Conservation (phyloP, 2,888 invertebrate genomes). For the Arrhopalites spinosus region DNA sequence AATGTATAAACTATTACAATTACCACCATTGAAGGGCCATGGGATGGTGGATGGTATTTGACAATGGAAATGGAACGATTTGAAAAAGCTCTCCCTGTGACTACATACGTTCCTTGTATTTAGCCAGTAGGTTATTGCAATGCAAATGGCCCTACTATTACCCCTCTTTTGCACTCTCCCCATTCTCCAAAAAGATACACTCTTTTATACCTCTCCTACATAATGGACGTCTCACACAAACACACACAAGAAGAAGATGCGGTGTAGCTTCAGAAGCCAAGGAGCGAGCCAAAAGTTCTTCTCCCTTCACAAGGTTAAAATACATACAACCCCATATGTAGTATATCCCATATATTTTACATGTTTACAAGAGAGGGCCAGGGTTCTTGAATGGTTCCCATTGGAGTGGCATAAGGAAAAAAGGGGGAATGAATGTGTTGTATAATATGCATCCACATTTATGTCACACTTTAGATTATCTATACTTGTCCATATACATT, state of each 20-base stretch:
- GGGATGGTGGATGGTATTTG: no score
- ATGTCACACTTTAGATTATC: neutral
- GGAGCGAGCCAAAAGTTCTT: conserved; percentile 26
- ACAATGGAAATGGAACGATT: neutral
- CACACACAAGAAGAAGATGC: neutral
- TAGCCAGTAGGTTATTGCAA: conserved; percentile 26
- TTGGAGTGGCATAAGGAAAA: conserved; percentile 5
- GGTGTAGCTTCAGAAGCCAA: neutral
- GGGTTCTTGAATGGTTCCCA: neutral
- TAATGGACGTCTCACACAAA: no score
- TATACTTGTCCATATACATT: neutral
- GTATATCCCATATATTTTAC: neutral
- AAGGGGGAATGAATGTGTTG: no score
- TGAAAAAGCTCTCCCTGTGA: neutral
- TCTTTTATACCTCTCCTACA: no score
- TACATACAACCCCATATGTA: neutral
- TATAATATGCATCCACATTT: no score
- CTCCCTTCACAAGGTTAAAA: conserved; percentile 17
- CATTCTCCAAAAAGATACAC: neutral
- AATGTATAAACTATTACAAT: no score
- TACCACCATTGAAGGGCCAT: no score
- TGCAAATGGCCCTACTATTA: conserved; percentile 15
- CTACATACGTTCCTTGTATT: conserved; percentile 19
- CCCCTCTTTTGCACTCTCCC: neutral
- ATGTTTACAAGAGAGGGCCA: neutral